These are phyloP conservation scores for Lithosia quadra DNA, from an alignment of 2,888 invertebrate genomes.

Conservation along the genomic window DNA sequence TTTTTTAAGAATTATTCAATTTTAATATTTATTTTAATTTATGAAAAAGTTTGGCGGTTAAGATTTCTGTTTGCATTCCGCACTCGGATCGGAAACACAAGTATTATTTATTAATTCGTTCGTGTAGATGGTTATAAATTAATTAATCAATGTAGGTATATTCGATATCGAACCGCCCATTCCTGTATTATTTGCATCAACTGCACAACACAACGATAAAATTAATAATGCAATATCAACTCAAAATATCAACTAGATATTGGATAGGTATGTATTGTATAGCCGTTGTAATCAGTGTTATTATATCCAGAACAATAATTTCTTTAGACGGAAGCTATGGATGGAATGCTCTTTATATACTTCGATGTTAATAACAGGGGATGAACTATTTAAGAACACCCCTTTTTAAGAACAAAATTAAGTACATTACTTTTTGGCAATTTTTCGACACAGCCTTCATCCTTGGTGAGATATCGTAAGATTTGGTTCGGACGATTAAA, in stretches of 20 bases:
- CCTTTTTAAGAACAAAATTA: too few relatives aligned
- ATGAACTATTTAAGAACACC: too few relatives aligned
- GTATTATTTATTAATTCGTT: neutral
- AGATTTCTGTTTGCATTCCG: neutral
- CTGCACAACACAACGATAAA: neutral
- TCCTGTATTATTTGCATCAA: neutral
- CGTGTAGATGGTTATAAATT: neutral
- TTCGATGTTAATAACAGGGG: too few relatives aligned
- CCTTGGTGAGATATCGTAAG: too few relatives aligned
- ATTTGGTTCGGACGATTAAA: too few relatives aligned
- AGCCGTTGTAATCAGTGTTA: neutral
- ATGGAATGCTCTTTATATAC: too few relatives aligned
- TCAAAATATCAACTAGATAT: too few relatives aligned
- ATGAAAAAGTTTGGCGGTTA: too few relatives aligned
- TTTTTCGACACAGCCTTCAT: too few relatives aligned
- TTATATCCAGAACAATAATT: neutral
- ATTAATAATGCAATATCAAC: neutral
- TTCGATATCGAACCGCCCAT: neutral
- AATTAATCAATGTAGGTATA: constrained; percentile 4
- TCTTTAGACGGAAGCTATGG: neutral
- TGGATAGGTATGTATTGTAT: neutral
- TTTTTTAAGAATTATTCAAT: too few relatives aligned
- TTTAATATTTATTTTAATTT: too few relatives aligned
- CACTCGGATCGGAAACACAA: neutral
- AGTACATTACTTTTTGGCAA: too few relatives aligned